A percentile compares a stretch with the other conserved stretches of the same genome.
phyloP scores from a whole-genome alignment of 2,888 invertebrate genomes.

The Cephus rjabovi region DNA sequence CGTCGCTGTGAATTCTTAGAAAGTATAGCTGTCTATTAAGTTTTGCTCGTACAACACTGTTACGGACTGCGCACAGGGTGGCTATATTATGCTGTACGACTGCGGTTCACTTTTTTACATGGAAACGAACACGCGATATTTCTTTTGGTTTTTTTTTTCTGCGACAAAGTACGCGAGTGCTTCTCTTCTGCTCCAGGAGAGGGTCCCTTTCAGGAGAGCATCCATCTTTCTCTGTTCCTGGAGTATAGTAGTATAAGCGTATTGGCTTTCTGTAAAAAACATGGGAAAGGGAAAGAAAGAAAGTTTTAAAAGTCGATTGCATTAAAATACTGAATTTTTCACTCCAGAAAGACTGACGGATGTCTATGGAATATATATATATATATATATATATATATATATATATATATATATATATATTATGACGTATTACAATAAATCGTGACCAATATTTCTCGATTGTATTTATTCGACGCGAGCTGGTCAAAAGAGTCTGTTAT shows the following conservation, averaged over 20 bases:
- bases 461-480: too few relatives aligned
- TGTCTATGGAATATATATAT: not conserved
- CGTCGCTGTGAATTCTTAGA: not conserved
- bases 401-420: too few relatives aligned
- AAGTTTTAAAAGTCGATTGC: not conserved
- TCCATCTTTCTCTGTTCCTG: not conserved
- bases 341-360: not conserved
- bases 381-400: too few relatives aligned
- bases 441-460: not conserved
- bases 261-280: not conserved
- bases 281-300: not conserved
- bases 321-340: not conserved
- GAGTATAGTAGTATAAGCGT: not conserved
- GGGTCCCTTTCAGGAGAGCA: not conserved
- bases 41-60: conserved; percentile 38
- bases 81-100: conserved; percentile 13
- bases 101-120: conserved; percentile 18
- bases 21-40: not conserved
- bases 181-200: not conserved
- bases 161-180: not conserved
- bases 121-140: not conserved
- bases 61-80: conserved; percentile 17
- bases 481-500: too few relatives aligned
- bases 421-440: not conserved
- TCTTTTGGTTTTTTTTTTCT: not conserved